Percentiles rank a stretch among this genome's conserved stretches.
Conservation (phyloP, 2,797 vertebrate genomes). For the Apogon hyalosoma region DNA sequence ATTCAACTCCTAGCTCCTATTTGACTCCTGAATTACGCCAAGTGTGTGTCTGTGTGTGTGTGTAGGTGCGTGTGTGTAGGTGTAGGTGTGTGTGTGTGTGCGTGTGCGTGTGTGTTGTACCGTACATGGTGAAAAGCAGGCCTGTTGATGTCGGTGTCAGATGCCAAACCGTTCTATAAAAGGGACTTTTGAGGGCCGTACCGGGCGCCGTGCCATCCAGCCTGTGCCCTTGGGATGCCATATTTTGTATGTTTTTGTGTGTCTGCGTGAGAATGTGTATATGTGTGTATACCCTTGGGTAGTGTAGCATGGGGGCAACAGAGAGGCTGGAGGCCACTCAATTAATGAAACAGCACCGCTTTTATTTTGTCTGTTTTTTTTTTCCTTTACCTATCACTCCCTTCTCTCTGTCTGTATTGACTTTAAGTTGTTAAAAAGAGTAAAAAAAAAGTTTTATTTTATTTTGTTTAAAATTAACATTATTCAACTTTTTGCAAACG, state of each 20-base stretch:
- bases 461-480: no score
- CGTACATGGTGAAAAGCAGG: constrained; percentile 63
- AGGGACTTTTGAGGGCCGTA: constrained; percentile 77
- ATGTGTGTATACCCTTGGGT: constrained; percentile 33
- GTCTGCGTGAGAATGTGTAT: constrained; percentile 20
- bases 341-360: constrained; percentile 46
- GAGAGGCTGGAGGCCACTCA: constrained; percentile 36
- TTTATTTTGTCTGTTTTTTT: constrained; percentile 31
- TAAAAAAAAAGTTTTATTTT: no score
- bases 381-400: neutral
- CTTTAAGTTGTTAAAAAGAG: no score
- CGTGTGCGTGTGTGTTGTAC: constrained; percentile 13
- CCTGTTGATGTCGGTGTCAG: constrained; percentile 73
- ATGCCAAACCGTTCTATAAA: constrained; percentile 78
- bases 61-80: constrained; percentile 1
- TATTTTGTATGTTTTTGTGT: constrained; percentile 31
- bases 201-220: constrained; percentile 61
- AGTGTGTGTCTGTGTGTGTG: neutral
- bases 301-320: constrained; percentile 27
- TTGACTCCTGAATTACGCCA: constrained; percentile 43
- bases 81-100: constrained; percentile 4
- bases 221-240: constrained; percentile 65
- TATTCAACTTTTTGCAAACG: no score
- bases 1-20: constrained; percentile 55
- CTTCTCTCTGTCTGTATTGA: neutral